Conservation (phyloP, 2,113 vertebrate genomes). For the Columbina picui region DNA sequence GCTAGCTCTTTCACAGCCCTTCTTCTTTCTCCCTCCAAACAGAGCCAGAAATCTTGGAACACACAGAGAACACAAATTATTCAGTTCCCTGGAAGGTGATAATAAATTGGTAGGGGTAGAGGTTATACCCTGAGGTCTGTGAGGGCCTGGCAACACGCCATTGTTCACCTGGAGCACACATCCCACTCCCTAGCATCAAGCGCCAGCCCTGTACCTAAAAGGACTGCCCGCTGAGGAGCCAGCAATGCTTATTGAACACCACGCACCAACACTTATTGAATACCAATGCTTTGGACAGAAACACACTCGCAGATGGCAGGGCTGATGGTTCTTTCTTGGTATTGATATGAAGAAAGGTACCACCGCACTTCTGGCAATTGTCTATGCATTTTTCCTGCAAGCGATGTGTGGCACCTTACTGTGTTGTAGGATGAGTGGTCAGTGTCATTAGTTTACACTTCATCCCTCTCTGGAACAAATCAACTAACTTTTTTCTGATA, state of each 20-base stretch:
- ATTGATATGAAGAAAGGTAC: background rate
- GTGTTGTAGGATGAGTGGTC: background rate
- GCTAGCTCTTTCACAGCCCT: background rate
- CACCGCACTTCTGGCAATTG: fast-evolving
- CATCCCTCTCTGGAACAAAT: background rate
- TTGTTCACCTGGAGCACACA: background rate
- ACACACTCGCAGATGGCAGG: background rate
- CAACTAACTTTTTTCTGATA: background rate
- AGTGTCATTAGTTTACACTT: background rate
- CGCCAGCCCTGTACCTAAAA: background rate
- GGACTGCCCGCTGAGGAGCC: fast-evolving
- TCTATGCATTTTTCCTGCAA: background rate
- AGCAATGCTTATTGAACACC: fast-evolving
- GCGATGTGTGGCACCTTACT: fast-evolving
- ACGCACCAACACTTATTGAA: too few species aligned
- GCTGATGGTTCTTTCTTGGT: background rate
- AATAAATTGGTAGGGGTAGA: background rate
- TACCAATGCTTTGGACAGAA: background rate
- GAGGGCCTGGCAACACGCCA: background rate
- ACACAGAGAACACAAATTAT: background rate
- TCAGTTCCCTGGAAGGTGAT: background rate
- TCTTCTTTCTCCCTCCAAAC: background rate
- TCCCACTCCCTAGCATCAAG: background rate
- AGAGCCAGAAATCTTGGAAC: background rate
- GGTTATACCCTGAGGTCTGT: background rate